These are phyloP conservation scores for Aspidapion aeneum DNA, from an alignment of 2,888 invertebrate genomes.

Conservation along the genomic window DNA sequence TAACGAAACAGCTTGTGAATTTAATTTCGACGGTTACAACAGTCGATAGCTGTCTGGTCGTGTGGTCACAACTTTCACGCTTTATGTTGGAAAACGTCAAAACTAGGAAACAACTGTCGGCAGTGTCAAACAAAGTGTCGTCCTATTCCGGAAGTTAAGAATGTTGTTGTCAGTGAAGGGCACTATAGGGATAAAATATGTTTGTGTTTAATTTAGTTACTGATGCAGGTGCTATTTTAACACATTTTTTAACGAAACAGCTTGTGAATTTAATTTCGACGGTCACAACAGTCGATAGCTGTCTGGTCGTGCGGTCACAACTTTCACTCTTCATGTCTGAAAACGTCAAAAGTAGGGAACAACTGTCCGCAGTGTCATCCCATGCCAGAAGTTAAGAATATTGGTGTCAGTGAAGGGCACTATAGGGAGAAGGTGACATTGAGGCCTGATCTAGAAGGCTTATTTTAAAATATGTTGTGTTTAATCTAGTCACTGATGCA, in stretches of 20 bases:
- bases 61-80: conserved; percentile 46
- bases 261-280: too few species aligned
- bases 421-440: conserved; percentile 25
- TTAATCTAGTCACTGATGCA: too few species aligned
- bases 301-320: conserved; percentile 46
- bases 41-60: conserved; percentile 43
- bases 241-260: too few species aligned
- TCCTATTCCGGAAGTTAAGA: conserved; percentile 31
- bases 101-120: conserved; percentile 38
- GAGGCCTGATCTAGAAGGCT: conserved; percentile 46
- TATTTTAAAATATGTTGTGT: conserved; percentile 44
- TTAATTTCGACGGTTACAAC: too few species aligned
- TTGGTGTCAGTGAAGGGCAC: conserved; percentile 18
- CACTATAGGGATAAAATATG: conserved; percentile 33
- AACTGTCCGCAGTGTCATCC: conserved; percentile 42
- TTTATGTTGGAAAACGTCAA: conserved; percentile 32
- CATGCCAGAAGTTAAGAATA: conserved; percentile 29
- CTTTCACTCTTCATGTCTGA: conserved; percentile 40
- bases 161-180: conserved; percentile 19
- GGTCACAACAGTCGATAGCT: conserved; percentile 34
- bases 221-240: too few species aligned
- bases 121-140: conserved; percentile 40
- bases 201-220: too few species aligned
- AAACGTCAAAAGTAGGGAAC: conserved; percentile 31
- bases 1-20: too few species aligned